These are phyloP conservation scores for Salmo trutta DNA, from an alignment of 2,797 vertebrate genomes.

Conservation along the genomic window DNA sequence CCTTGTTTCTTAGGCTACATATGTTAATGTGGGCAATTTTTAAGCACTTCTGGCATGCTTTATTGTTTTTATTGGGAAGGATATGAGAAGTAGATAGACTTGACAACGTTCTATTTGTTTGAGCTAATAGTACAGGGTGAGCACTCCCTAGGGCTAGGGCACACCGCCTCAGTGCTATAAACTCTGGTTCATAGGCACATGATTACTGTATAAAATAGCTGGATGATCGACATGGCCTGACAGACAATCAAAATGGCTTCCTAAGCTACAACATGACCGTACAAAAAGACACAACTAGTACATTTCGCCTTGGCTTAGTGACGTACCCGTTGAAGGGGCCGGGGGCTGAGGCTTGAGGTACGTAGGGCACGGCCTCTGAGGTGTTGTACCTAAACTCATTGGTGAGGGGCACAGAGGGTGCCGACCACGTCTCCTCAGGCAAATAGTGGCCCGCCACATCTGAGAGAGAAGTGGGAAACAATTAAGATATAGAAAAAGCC, in stretches of 20 bases:
- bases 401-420: conserved; percentile 85
- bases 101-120: too few relatives aligned
- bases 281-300: neutral
- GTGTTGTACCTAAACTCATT: conserved; percentile 88
- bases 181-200: too few relatives aligned
- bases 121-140: too few relatives aligned
- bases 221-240: too few relatives aligned
- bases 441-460: conserved; percentile 77
- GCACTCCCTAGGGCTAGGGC: too few relatives aligned
- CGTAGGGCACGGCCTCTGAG: conserved; percentile 77
- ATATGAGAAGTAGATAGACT: too few relatives aligned
- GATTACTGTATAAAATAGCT: too few relatives aligned
- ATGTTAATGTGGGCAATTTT: too few relatives aligned
- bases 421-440: conserved; percentile 85
- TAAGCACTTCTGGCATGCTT: too few relatives aligned
- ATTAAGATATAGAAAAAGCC: neutral
- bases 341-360: conserved; percentile 77
- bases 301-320: neutral
- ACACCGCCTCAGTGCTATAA: too few relatives aligned
- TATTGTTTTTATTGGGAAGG: too few relatives aligned
- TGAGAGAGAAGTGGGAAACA: conserved; percentile 23
- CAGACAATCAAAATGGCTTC: neutral
- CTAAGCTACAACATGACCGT: neutral
- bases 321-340: conserved; percentile 82
- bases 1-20: too few relatives aligned